Conservation (phyloP, 2,888 invertebrate species). For the Empis stercorea region DNA sequence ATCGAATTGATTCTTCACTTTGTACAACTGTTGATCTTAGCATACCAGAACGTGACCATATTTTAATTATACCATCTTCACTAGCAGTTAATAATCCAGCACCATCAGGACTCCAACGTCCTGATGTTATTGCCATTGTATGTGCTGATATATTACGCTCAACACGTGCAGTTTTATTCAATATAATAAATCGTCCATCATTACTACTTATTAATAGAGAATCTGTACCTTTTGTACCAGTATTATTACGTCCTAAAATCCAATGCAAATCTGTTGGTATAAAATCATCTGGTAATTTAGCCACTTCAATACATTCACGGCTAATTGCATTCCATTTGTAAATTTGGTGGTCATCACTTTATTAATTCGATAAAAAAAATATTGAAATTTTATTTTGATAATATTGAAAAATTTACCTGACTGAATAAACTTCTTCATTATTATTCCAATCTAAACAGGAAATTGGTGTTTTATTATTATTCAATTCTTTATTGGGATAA, state of each 20-base stretch:
- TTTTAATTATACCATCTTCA: constrained; percentile 91
- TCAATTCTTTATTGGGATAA: constrained; percentile 52
- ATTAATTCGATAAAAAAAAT: neutral
- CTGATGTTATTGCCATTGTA: constrained; percentile 74
- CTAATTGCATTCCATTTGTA: constrained; percentile 78
- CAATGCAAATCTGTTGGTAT: constrained; percentile 86
- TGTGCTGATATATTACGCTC: constrained; percentile 92
- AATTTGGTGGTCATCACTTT: constrained; percentile 83
- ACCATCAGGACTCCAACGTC: constrained; percentile 91
- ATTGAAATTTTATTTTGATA: constrained; percentile 1
- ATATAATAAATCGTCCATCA: constrained; percentile 80
- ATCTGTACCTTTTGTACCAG: constrained; percentile 41
- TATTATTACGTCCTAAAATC: constrained; percentile 42
- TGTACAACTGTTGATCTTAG: constrained; percentile 80
- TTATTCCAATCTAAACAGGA: constrained; percentile 89
- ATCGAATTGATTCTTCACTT: constrained; percentile 70
- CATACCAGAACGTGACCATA: constrained; percentile 95
- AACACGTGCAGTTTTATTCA: constrained; percentile 78
- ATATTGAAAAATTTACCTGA: constrained; percentile 46
- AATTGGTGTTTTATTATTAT: constrained; percentile 52
- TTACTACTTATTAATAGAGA: constrained; percentile 74
- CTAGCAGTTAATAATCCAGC: constrained; percentile 89
- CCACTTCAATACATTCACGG: constrained; percentile 60
- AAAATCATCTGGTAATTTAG: constrained; percentile 69
- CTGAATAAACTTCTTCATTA: constrained; percentile 85